phyloP scores from a whole-genome alignment of 2,113 vertebrate genomes.

The Lethenteron camtschaticum region DNA sequence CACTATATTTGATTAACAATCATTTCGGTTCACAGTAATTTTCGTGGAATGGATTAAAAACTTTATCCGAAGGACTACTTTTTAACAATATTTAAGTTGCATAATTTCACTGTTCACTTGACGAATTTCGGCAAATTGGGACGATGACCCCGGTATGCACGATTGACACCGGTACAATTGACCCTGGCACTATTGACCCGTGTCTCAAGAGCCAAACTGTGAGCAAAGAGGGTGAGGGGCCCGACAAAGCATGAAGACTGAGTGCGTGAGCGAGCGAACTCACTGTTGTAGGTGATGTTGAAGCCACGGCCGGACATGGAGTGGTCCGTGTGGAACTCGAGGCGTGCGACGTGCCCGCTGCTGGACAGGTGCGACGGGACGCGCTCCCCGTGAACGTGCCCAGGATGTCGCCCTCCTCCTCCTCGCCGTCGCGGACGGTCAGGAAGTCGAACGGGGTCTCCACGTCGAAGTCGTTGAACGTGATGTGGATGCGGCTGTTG shows the following conservation, averaged over 20 bases:
- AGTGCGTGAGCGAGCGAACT: constrained; percentile 14
- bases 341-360: constrained; percentile 61
- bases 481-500: constrained; percentile 80
- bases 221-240: no score
- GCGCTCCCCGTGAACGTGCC: constrained; percentile 78
- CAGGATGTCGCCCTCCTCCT: constrained; percentile 65
- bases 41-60: no score
- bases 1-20: no score
- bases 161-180: no score
- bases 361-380: constrained; percentile 83
- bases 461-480: constrained; percentile 97
- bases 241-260: background rate
- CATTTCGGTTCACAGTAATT: no score
- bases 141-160: no score
- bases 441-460: constrained; percentile 97
- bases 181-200: no score
- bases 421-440: constrained; percentile 72
- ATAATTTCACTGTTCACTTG: no score
- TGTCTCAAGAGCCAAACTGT: no score
- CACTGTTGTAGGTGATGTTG: constrained; percentile 96
- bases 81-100: no score
- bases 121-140: no score
- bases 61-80: no score
- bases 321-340: constrained; percentile 95
- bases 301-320: constrained; percentile 92